phyloP scores from a whole-genome alignment of 35 echinoderm and acorn worm species.

The Patiria miniata region DNA sequence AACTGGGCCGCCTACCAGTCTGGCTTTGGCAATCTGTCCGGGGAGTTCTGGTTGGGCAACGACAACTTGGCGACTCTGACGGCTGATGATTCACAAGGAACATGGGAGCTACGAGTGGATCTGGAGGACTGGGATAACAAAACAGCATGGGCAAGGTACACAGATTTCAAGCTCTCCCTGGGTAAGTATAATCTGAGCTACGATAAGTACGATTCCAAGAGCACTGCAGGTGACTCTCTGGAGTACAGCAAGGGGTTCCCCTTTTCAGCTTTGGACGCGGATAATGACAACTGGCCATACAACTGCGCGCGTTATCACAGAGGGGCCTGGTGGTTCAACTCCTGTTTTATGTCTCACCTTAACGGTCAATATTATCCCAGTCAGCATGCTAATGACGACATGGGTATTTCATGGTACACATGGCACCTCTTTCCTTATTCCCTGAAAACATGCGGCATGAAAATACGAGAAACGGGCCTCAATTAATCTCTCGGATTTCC shows the following conservation, averaged over 20 bases:
- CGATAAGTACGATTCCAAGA: neutral
- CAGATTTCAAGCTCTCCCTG: neutral
- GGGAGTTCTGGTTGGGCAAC: constrained; percentile 22
- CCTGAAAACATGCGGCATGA: neutral
- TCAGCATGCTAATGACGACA: neutral
- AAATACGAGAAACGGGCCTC: constrained; percentile 1
- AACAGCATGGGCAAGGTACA: neutral
- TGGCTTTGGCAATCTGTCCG: neutral
- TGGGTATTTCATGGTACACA: neutral
- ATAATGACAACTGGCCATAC: neutral
- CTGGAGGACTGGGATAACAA: neutral
- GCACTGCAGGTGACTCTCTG: neutral
- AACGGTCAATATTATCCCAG: neutral
- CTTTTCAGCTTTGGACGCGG: neutral
- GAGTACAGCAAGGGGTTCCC: neutral
- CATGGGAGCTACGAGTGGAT: constrained; percentile 2
- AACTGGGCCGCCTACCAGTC: neutral
- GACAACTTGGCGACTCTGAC: neutral
- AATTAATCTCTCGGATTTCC: no score
- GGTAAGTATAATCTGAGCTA: neutral
- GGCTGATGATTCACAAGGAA: neutral
- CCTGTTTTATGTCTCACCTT: neutral
- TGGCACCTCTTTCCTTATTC: neutral
- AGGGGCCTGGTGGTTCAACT: constrained; percentile 17
- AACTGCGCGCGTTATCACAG: neutral